These are phyloP conservation scores for Xanthostigma xanthostigma DNA, from an alignment of 2,888 invertebrate genomes.

Conservation along the genomic window DNA sequence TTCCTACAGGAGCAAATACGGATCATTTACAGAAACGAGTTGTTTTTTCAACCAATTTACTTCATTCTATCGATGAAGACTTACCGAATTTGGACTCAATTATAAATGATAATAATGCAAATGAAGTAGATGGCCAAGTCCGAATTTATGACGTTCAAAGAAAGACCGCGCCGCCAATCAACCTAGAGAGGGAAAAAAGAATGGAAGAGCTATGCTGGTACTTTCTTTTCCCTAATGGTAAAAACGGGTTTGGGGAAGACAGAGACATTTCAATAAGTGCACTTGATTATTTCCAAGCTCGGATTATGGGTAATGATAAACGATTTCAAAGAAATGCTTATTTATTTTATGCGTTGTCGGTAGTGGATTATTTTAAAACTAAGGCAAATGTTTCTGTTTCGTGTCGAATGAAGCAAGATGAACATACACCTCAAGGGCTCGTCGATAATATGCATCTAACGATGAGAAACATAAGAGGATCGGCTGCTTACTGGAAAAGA, in stretches of 20 bases:
- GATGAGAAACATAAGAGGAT: constrained; percentile 20
- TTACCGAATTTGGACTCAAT: constrained; percentile 7
- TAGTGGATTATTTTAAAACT: constrained; percentile 16
- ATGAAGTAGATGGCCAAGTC: background rate
- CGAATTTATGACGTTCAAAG: background rate
- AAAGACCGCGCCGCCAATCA: constrained; percentile 4
- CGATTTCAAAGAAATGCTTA: too few species aligned
- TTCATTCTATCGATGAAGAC: constrained; percentile 6
- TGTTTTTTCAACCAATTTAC: constrained; percentile 7
- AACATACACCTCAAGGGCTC: constrained; percentile 7
- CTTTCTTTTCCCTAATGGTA: constrained; percentile 8
- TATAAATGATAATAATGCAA: constrained; percentile 1
- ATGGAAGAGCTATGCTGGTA: constrained; percentile 7
- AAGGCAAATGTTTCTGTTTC: constrained; percentile 18
- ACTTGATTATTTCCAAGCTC: constrained; percentile 7
- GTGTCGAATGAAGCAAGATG: constrained; percentile 16
- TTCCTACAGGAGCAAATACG: too few species aligned
- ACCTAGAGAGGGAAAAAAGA: constrained; percentile 5
- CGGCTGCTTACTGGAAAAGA: constrained; percentile 17
- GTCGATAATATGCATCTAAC: constrained; percentile 20
- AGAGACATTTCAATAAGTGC: background rate
- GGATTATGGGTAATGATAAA: constrained; percentile 4
- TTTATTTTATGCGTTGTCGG: constrained; percentile 21
- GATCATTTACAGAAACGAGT: constrained; percentile 3
- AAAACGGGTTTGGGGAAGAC: constrained; percentile 9